Evolutionary conservation across 2,113 vertebrate genomes (phyloP), one percentile per base, ranked within the genome.

Genomic region (Stegastes partitus): DNA sequence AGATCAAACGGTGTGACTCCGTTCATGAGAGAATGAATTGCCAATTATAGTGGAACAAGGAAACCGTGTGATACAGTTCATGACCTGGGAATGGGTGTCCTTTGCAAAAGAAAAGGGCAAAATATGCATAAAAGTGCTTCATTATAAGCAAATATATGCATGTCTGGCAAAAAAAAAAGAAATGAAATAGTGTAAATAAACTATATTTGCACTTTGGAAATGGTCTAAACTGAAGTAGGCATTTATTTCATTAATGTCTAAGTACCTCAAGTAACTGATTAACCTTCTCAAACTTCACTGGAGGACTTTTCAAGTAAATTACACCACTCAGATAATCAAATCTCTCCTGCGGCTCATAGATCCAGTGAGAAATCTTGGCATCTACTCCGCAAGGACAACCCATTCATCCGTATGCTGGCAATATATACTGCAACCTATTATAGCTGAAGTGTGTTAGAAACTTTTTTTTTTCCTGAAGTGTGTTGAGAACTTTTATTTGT

Each of bases 1-100:
- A 82, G 77, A 84, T 82, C 68, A 84, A 61, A 63, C 16, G n/a
- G 63, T 44, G 50, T 53, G 37, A 45, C 53, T 26, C 45, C 64
- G 53, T 81, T 83, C 67, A 84, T 74, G 77, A 76, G 19, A 25
- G 5, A 26, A 57, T 81, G 77, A 85, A 73, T 74, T 75, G 45
- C 21, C 37, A 79, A 73, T 87, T 74, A 76, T 56, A 57, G 10
- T 26, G 10, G 34, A 74, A 72, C 45, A 77, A 72, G 65, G 64
- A 80, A 71, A 61, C 16, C 23, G 53, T 28, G 23, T 74, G 31
- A 5, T 63, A 3, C 26, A 54, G 39, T 65, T 16, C 53, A 58
- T 78, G 67, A 51, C 51, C 61, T 50, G 44, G 10, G 22, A 59
- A 34, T 21, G 23, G 25, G 21, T 69, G 45, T 59, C 21, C 23